Percentiles rank a stretch among this genome's conserved stretches.
Evolutionary conservation across 2,113 vertebrate species (phyloP).

Genomic region (Furnarius figulus): DNA sequence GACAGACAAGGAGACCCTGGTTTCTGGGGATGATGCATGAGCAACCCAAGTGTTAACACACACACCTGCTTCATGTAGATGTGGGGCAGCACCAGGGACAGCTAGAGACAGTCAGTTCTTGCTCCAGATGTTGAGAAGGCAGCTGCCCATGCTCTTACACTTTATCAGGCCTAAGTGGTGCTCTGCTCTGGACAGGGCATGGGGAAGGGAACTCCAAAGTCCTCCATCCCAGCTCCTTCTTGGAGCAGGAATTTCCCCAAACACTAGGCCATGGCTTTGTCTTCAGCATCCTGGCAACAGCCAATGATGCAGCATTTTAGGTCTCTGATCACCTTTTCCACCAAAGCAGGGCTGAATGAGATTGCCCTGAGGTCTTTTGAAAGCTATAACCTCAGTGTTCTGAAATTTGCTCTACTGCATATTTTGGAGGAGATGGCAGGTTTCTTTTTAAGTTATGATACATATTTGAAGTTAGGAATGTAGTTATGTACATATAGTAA

Average conservation of each 20-base stretch:
- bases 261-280: neutral
- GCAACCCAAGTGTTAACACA: neutral
- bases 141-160: neutral
- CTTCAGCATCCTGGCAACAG: neutral
- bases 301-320: neutral
- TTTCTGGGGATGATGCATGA: neutral
- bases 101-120: neutral
- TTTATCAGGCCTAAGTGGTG: neutral
- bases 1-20: neutral
- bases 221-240: neutral
- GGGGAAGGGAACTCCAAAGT: neutral
- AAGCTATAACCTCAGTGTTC: neutral
- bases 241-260: neutral
- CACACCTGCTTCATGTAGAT: neutral
- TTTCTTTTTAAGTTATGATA: neutral
- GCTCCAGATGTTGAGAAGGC: neutral
- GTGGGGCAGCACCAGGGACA: neutral
- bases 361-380: neutral
- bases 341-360: neutral
- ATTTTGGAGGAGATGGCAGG: neutral
- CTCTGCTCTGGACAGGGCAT: neutral
- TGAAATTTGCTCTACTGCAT: neutral
- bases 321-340: neutral
- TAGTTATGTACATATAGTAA: neutral
- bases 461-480: neutral